Conservation (phyloP, 2,113 vertebrate genomes). For the Cisticola juncidis region DNA sequence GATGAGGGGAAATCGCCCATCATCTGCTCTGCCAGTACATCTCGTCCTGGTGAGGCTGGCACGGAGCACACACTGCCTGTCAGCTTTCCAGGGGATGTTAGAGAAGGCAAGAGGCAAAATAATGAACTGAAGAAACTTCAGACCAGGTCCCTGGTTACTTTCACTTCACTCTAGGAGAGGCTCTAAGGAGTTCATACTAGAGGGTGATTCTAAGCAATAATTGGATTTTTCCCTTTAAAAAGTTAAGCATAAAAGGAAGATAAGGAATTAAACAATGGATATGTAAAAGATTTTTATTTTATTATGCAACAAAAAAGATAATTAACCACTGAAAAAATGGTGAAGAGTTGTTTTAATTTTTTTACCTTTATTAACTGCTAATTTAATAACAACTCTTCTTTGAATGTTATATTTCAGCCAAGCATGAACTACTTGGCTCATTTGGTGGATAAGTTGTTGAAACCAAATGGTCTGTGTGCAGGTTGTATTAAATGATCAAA, state of each 20-base stretch:
- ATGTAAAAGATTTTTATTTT: background rate
- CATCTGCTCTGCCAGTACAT: background rate
- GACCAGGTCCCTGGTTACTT: background rate
- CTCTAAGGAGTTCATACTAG: background rate
- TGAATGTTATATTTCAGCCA: background rate
- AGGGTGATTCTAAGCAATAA: background rate
- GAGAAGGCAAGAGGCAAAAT: background rate
- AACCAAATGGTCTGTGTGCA: background rate
- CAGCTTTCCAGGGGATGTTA: background rate
- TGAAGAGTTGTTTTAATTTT: background rate
- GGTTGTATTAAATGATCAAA: background rate
- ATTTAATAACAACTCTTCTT: background rate
- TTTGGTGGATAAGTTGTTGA: background rate
- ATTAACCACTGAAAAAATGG: background rate
- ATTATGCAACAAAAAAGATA: background rate
- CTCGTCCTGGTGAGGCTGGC: background rate
- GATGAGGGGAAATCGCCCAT: slow-evolving; percentile 2
- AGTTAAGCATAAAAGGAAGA: accelerated
- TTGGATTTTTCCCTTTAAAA: background rate
- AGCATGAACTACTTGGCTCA: background rate
- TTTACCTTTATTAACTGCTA: background rate
- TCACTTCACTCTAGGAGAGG: background rate
- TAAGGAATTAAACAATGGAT: background rate
- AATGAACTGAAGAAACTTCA: background rate
- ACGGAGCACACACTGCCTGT: background rate